Evolutionary conservation across 2,797 vertebrate species (phyloP), one percentile per base, ranked within the genome.

Genomic region (Clarias fuscus): DNA sequence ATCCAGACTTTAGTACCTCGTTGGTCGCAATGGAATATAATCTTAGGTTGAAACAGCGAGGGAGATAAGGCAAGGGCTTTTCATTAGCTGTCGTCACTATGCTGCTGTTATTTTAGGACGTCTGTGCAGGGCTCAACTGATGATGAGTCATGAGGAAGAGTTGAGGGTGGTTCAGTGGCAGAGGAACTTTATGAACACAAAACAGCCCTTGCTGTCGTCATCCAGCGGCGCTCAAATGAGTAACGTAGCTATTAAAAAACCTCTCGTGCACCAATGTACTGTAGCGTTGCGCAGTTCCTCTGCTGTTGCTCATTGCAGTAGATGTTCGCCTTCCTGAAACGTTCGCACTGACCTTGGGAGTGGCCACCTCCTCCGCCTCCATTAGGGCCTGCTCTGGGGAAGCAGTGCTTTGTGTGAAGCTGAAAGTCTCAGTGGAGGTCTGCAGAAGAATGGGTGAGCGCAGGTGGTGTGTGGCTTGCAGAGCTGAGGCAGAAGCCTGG

Each of bases 311-410:
- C 30, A 24, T 6, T 43, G 40, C 59, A 22, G 3, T 64, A 64
- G 71, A 62, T 53, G 37, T 40, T 33, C 18, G 14, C 43, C 33
- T 22, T 81, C 72, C 10, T 37, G 2, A 33, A 64, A 75, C 22
- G 56, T 81, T 67, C 37, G 43, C 68, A 94, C 95, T 86, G 96
- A 99, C 98, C 96, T 98, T 97, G 85, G 98, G 98, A 0, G 96
- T 99, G 88, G 94, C 96, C 1, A 99, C 95, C 5, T 99, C 98
- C 89, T 98, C 98, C 82, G 97, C 98, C 84, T 97, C 97, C 95
- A 97, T 96, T 89, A 99, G 97, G 0, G 94, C 95, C 15, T 96
- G 93, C 86, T 98, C 97, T 10, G 94, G 93, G 76, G 94, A 91
- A 91, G 95, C 95, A 83, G 90, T 76, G 64, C 96, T 90, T 8